Percentiles rank a stretch among this genome's conserved stretches.
phyloP scores from a whole-genome alignment of 2,888 invertebrate genomes.

The Tetragonula carbonaria region DNA sequence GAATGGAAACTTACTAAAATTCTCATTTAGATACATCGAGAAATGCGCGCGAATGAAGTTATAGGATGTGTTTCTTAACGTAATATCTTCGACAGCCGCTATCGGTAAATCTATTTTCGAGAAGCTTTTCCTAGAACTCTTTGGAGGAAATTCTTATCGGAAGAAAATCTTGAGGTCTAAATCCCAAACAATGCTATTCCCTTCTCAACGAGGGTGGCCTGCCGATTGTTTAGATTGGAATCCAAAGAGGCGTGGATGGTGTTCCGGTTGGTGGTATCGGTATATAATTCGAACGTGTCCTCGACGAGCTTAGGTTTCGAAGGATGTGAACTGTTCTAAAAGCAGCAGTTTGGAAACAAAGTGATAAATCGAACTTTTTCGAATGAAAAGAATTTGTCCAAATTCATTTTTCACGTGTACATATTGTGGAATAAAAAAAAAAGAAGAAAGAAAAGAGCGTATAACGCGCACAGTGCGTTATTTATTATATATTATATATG shows the following conservation, averaged over 20 bases:
- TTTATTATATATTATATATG: too few relatives aligned
- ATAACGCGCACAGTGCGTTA: slow-evolving; percentile 20
- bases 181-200: slow-evolving; percentile 30
- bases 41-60: too few relatives aligned
- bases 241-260: slow-evolving; percentile 61
- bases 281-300: slow-evolving; percentile 51
- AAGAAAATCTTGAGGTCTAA: slow-evolving; percentile 31
- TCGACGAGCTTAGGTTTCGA: slow-evolving; percentile 40
- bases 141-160: slow-evolving; percentile 51
- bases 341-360: slow-evolving; percentile 5
- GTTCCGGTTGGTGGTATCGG: slow-evolving; percentile 49
- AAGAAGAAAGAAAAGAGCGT: too few relatives aligned
- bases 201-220: slow-evolving; percentile 56
- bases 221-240: slow-evolving; percentile 65
- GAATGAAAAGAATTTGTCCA: slow-evolving; percentile 26
- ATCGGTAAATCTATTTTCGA: neutral
- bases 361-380: slow-evolving; percentile 56
- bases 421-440: neutral
- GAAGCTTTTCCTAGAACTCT: slow-evolving; percentile 12
- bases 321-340: neutral
- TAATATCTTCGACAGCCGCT: slow-evolving; percentile 4
- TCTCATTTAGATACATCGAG: neutral
- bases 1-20: too few relatives aligned
- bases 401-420: slow-evolving; percentile 17
- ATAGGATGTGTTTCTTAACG: neutral